Percentiles rank a stretch among this genome's conserved stretches.
phyloP scores from a whole-genome alignment of 2,113 vertebrate genomes.

The Tympanuchus pallidicinctus region DNA sequence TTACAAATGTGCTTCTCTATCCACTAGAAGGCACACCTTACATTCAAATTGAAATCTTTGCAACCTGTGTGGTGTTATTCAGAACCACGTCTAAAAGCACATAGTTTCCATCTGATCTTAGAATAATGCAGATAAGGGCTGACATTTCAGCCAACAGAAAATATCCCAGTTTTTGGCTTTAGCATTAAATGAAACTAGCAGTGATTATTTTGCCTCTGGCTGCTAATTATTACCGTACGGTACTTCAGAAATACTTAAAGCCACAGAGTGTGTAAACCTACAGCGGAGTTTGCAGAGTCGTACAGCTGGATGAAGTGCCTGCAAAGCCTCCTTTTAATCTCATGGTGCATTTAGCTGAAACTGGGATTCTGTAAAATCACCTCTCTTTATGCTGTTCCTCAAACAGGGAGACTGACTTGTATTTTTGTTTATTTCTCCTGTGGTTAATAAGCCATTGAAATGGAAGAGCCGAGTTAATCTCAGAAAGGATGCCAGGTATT shows the following conservation, averaged over 20 bases:
- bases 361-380: neutral
- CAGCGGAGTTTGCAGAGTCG: constrained; percentile 23
- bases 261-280: constrained; percentile 37
- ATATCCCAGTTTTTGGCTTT: constrained; percentile 45
- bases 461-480: neutral
- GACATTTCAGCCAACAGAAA: constrained; percentile 59
- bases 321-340: constrained; percentile 21
- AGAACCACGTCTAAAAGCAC: neutral
- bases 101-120: constrained; percentile 37
- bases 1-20: constrained; percentile 2
- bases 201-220: constrained; percentile 69
- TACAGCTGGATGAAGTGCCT: constrained; percentile 5
- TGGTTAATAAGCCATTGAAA: constrained; percentile 33
- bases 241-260: constrained; percentile 67
- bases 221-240: constrained; percentile 39
- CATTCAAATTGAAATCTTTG: neutral
- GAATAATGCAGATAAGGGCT: constrained; percentile 48
- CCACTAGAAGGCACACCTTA: constrained; percentile 68
- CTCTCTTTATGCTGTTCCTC: neutral
- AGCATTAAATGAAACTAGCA: constrained; percentile 64
- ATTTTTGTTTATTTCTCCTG: constrained; percentile 17
- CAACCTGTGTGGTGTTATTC: neutral
- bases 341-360: constrained; percentile 3
- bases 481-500: neutral
- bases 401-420: neutral